Base-by-base conservation (phyloP, 2,888 invertebrate species). In the Nematopogon swammerdamellus region DNA sequence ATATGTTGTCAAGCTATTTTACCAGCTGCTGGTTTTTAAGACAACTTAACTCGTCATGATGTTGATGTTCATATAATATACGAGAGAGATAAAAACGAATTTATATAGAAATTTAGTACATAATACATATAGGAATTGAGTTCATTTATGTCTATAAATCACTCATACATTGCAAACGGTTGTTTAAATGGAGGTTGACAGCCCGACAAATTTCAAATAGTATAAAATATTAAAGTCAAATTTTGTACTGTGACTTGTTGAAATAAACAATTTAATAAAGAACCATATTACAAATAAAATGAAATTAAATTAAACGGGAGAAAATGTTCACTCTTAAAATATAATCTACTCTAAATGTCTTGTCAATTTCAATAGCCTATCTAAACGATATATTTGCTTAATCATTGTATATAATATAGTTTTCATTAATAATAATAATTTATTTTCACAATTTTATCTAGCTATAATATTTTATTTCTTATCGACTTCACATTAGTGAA, bases 361-460 rank as follows among this genome's bases (percentile, higher is more conserved):
- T 25, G 60, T 59, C 58, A 64, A 63, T 63, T 67, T 63, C 58
- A 64, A 72, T 72, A 72, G 63, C 70, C 72, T 73, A 72, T 71
- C 72, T 73, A 73, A 64, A 65, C 60, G 62, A 66, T 65, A 63
- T 62, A 61, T 60, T 55, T 53, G 36, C 36, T 57, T 51, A 44
- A 49, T 49, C 25, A 50, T 62, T 65, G 63, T 69, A 66, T 70
- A 68, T 45, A 46, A 49, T 67, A 67, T 64, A 64, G 64, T 65
- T 65, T 36, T 36, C 36, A 36, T 36, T 36, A 36, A 36, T 63
- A 67, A 61, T 68, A 45, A 68, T 60, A 60, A 64, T 65, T 67
- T 65, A 67, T 68, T 63, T 71, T 65, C 67, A 36, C 63, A 69
- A 67, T 70, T 70, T 68, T 58, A 61, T 68, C 72, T 72, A 72